These are phyloP conservation scores for Pristionchus entomophagus DNA, from an alignment of 2,888 invertebrate species.

Conservation along the genomic window DNA sequence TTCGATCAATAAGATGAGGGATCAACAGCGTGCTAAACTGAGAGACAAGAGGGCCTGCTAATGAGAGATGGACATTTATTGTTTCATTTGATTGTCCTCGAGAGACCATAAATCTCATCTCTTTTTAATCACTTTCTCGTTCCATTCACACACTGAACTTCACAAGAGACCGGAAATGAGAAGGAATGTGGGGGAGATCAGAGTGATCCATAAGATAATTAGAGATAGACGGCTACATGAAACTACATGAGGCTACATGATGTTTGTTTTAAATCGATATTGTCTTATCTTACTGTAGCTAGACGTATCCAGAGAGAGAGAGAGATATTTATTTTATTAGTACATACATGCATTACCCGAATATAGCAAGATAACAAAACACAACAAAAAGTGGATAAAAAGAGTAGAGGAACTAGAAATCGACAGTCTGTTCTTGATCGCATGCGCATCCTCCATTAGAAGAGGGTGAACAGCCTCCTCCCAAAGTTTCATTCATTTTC, in stretches of 20 bases:
- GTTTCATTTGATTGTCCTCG: neutral
- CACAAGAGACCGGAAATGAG: constrained; percentile 6
- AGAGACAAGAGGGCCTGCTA: constrained; percentile 44
- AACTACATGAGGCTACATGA: too few species aligned
- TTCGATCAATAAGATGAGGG: constrained; percentile 44
- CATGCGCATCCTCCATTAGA: constrained; percentile 14
- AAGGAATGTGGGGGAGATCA: neutral
- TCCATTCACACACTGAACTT: neutral
- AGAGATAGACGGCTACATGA: too few species aligned
- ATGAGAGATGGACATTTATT: neutral
- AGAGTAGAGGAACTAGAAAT: constrained; percentile 18
- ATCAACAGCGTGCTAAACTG: constrained; percentile 39
- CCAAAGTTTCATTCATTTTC: neutral
- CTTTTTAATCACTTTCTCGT: neutral
- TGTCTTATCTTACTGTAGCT: too few species aligned
- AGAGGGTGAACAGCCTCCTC: neutral
- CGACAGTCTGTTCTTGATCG: constrained; percentile 23
- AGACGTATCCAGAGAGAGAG: too few species aligned
- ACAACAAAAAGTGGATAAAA: constrained; percentile 17
- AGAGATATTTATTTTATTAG: neutral
- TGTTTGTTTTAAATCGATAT: too few species aligned
- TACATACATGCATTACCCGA: neutral
- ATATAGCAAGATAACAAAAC: neutral
- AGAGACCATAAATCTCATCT: constrained; percentile 37
- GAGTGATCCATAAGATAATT: too few species aligned